A percentile compares a stretch with the other conserved stretches of the same genome.
phyloP scores from a whole-genome alignment of 2,113 vertebrate genomes.

The Polypterus bichir region DNA sequence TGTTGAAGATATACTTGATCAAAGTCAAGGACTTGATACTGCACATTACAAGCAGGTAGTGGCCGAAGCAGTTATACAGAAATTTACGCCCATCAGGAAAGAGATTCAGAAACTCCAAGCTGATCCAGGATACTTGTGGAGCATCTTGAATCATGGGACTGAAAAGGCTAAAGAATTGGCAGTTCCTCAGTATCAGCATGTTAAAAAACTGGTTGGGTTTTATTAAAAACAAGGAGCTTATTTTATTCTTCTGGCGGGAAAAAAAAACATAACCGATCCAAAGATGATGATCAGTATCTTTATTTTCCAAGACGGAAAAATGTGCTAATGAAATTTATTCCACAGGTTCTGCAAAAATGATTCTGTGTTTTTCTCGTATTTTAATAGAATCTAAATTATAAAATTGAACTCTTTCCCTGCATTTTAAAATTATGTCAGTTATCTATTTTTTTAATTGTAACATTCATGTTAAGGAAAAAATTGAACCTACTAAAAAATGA shows the following conservation, averaged over 20 bases:
- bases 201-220: conserved; percentile 70
- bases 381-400: too few relatives aligned
- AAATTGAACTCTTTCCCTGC: too few relatives aligned
- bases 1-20: conserved; percentile 55
- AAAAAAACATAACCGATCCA: too few relatives aligned
- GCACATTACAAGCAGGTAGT: conserved; percentile 76
- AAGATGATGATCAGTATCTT: too few relatives aligned
- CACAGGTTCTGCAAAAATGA: too few relatives aligned
- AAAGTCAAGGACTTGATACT: conserved; percentile 61
- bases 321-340: too few relatives aligned
- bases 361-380: too few relatives aligned
- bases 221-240: conserved; percentile 32
- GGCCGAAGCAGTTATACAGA: conserved; percentile 68
- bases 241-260: not conserved
- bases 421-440: too few relatives aligned
- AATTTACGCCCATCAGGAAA: conserved; percentile 64
- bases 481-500: too few relatives aligned
- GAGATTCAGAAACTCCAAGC: conserved; percentile 63
- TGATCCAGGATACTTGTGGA: conserved; percentile 58
- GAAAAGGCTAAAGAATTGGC: conserved; percentile 66
- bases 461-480: too few relatives aligned
- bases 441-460: too few relatives aligned
- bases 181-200: conserved; percentile 55
- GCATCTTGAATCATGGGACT: conserved; percentile 55
- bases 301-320: too few relatives aligned